Percentiles rank a stretch among this genome's conserved stretches.
Evolutionary conservation across 1,140 invertebrate species (phyloP).

Genomic region (Megalopta genalis): DNA sequence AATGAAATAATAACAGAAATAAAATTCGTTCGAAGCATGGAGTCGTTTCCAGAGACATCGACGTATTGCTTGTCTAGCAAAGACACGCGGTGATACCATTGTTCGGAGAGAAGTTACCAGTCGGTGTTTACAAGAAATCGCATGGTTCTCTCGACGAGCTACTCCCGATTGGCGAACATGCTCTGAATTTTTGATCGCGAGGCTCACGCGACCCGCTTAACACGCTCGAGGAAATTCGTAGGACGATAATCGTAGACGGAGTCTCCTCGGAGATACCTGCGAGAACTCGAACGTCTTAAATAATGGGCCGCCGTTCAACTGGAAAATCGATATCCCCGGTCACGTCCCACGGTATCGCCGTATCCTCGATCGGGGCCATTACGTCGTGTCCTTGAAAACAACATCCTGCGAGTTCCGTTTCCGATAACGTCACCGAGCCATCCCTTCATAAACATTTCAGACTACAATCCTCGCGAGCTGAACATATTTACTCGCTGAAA

Average conservation of each 20-base stretch:
- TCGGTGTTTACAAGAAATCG: not conserved
- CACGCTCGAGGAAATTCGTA: slow-evolving; percentile 9
- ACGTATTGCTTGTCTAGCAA: too few relatives aligned
- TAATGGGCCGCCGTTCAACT: slow-evolving; percentile 2
- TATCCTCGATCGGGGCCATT: not conserved
- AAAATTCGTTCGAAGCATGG: too few relatives aligned
- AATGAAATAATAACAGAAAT: too few relatives aligned
- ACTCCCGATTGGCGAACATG: not conserved
- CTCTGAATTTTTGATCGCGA: slow-evolving; percentile 16
- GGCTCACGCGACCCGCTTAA: slow-evolving; percentile 15
- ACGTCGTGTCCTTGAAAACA: not conserved
- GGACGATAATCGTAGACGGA: not conserved
- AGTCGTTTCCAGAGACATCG: too few relatives aligned
- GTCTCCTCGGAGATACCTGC: not conserved
- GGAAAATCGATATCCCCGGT: slow-evolving; percentile 13
- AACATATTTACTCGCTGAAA: too few relatives aligned
- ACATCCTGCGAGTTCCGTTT: not conserved
- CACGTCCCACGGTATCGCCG: not conserved
- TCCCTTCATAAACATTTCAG: not conserved
- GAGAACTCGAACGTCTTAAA: not conserved
- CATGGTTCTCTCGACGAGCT: not conserved
- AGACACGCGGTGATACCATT: too few relatives aligned
- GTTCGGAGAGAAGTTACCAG: too few relatives aligned
- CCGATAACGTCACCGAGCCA: not conserved
- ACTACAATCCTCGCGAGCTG: not conserved